Base-by-base conservation (phyloP, 2,888 invertebrate genomes). In the Melipona beecheii region DNA sequence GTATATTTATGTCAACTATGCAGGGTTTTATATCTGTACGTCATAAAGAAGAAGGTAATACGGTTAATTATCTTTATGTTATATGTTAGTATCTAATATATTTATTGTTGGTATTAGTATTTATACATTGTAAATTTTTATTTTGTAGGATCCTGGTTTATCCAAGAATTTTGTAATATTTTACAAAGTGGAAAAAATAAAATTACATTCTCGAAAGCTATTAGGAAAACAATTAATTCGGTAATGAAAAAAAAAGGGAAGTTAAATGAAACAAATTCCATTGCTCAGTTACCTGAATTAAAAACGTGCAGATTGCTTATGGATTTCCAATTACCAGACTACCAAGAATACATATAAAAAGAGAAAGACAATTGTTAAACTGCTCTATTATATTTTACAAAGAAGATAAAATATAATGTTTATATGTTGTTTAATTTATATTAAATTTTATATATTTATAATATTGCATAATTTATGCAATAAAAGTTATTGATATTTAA, bases 71-170 rank as follows among this genome's bases (percentile, higher is more conserved):
- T 27, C 19, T 60, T 4, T 60, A 27, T 27, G 17, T 27, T 27
- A 19, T 19, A 60, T 6, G 2, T 27, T 17, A 24, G 24, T 24
- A 60, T 5, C 2, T 17, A 15, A 24, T 60, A 60, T 60, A 24
- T 24, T 60, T 24, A 24, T 60, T 24, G 27, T 15, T 19, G 19
- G 11, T 62, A 31, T 31, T 49, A 54, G 5, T 43, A 36, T 68
- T 24, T n/a, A 60, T 0, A 62, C 36, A 54, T 72, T 62, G 31
- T 6, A 64, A 73, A n/a, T 27, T 72, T 19, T 52, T 76, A 4
- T 62, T 73, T 75, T 21, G 6, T 43, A 92, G 92, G 92, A 6
- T 88, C 93, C 0, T 92, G 92, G 92, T 92, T 92, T 49, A 91
- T 92, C 49, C 91, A 91, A 66, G 89, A 85, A 21, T 71, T 92